A percentile compares a stretch with the other conserved stretches of the same genome.
Evolutionary conservation across 2,797 vertebrate species (phyloP).

Genomic region (Ispidina lecontei): DNA sequence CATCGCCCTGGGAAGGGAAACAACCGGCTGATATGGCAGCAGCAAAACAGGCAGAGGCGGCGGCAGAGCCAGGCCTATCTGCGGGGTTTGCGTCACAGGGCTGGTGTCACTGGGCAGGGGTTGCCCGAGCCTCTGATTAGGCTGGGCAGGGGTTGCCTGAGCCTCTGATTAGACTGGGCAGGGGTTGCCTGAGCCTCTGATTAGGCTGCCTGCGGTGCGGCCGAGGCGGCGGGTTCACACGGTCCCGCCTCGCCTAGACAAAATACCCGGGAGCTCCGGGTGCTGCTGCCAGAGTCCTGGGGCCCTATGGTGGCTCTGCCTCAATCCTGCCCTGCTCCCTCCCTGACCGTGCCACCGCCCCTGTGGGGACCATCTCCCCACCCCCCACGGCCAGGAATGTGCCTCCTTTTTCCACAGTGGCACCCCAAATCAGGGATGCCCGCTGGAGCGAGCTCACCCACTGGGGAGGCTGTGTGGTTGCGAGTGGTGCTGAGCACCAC

Average conservation of each 20-base stretch:
- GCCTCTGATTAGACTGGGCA: not conserved
- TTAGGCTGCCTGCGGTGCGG: not conserved
- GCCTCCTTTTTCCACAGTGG: rapidly evolving
- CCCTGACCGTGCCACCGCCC: rapidly evolving
- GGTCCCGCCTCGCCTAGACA: slow-evolving; percentile 53
- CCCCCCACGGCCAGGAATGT: rapidly evolving
- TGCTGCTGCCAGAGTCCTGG: not conserved
- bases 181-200: not conserved
- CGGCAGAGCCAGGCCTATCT: not conserved
- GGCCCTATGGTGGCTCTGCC: not conserved
- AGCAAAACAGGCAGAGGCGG: slow-evolving; percentile 11
- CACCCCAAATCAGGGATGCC: rapidly evolving
- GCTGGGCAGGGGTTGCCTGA: not conserved
- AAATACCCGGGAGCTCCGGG: not conserved
- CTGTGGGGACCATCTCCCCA: not conserved
- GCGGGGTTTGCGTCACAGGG: slow-evolving; percentile 48
- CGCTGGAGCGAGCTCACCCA: rapidly evolving
- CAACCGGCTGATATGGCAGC: not conserved
- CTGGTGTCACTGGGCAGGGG: not conserved
- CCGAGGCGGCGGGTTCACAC: not conserved
- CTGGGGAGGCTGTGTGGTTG: rapidly evolving
- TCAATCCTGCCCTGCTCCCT: rapidly evolving
- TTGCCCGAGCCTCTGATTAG: not conserved
- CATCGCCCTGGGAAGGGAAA: not conserved
- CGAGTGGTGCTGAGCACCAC: not conserved